A percentile compares a stretch with the other conserved stretches of the same genome.
Conservation (phyloP, 2,113 vertebrate genomes). For the Brachyhypopomus occidentalis region DNA sequence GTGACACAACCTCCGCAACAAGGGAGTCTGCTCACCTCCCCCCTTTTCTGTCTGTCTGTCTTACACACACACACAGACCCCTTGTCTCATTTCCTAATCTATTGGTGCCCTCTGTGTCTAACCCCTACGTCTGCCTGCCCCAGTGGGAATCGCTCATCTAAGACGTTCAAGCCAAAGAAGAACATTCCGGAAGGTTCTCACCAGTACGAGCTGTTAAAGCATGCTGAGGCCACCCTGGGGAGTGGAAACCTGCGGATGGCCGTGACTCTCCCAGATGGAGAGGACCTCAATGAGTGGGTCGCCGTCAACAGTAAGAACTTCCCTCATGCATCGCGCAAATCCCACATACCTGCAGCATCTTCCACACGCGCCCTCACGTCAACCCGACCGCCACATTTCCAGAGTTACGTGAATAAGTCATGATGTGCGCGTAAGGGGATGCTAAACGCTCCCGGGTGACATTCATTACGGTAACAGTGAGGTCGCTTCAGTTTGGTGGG, state of each 20-base stretch:
- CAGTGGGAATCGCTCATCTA: constrained; percentile 87
- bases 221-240: constrained; percentile 91
- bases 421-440: too few relatives aligned
- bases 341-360: not conserved
- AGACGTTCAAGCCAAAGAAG: constrained; percentile 97
- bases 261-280: constrained; percentile 91
- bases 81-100: too few relatives aligned
- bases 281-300: constrained; percentile 96
- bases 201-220: constrained; percentile 93
- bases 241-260: constrained; percentile 93
- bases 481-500: too few relatives aligned
- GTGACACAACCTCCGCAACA: too few relatives aligned
- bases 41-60: constrained; percentile 29
- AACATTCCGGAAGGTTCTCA: constrained; percentile 95
- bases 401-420: too few relatives aligned
- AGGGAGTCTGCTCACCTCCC: not conserved
- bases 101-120: too few relatives aligned
- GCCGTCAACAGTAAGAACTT: constrained; percentile 90
- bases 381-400: too few relatives aligned
- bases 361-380: too few relatives aligned
- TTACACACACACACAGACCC: too few relatives aligned
- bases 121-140: constrained; percentile 22
- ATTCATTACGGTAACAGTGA: too few relatives aligned
- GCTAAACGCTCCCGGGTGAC: too few relatives aligned
- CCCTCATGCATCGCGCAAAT: not conserved